Evolutionary conservation across 2,888 invertebrate species (phyloP).

Genomic region (Lymantria dispar): DNA sequence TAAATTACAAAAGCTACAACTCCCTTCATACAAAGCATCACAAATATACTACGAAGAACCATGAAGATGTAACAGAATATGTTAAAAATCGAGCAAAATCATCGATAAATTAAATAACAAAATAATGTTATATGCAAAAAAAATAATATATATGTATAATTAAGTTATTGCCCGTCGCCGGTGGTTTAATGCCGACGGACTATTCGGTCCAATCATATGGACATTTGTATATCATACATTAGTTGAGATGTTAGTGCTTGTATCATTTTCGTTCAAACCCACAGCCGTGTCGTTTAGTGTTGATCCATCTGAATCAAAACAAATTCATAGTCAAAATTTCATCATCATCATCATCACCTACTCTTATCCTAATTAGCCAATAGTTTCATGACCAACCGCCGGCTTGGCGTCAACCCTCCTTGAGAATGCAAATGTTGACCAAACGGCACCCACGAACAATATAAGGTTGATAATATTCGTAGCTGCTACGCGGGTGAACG

Average conservation of each 20-base stretch:
- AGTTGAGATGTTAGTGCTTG: conserved; percentile 45
- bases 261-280: conserved; percentile 38
- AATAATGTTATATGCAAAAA: conserved; percentile 71
- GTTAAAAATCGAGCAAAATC: conserved; percentile 66
- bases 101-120: conserved; percentile 72
- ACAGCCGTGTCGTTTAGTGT: conserved; percentile 57
- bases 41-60: conserved; percentile 69
- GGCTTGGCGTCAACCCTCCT: no score
- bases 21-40: conserved; percentile 60
- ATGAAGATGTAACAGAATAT: conserved; percentile 60
- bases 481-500: no score
- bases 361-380: no score
- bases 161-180: conserved; percentile 41
- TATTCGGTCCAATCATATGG: conserved; percentile 34
- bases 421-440: no score
- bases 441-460: no score
- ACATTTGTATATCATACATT: conserved; percentile 43
- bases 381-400: no score
- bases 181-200: conserved; percentile 26
- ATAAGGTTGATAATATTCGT: no score
- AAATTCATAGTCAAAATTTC: not conserved
- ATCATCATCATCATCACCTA: no score
- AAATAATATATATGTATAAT: conserved; percentile 37
- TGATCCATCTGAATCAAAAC: conserved; percentile 69
- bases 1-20: conserved; percentile 52